Conservation (phyloP, 1,140 invertebrate species). For the Zaprionus africanus region DNA sequence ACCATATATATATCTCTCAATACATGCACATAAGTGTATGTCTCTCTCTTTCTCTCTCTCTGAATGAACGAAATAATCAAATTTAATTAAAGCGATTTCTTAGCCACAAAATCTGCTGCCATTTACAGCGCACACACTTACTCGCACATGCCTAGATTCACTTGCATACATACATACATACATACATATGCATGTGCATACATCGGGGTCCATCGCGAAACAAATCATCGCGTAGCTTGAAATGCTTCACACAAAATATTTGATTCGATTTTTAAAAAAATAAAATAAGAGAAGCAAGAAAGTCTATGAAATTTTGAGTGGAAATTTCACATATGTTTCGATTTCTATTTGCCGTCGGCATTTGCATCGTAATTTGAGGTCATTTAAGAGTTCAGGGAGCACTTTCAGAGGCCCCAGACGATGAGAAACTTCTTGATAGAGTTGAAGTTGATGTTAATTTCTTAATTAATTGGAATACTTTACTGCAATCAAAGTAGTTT, state of each 20-base stretch:
- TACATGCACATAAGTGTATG: constrained; percentile 1
- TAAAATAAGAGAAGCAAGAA: neutral
- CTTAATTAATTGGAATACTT: neutral
- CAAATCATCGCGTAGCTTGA: constrained; percentile 7
- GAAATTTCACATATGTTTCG: constrained; percentile 1
- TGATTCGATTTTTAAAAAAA: constrained; percentile 8
- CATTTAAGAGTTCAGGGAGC: neutral
- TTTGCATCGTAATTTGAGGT: neutral
- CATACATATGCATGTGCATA: neutral
- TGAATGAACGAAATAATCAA: constrained; percentile 48
- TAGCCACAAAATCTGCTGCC: constrained; percentile 40
- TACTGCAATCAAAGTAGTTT: neutral
- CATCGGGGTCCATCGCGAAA: neutral
- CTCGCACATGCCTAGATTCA: neutral
- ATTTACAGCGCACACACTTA: constrained; percentile 5
- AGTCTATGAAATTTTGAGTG: constrained; percentile 17
- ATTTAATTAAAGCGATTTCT: constrained; percentile 67
- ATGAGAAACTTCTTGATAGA: neutral
- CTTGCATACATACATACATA: neutral
- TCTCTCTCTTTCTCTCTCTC: neutral
- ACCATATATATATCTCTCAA: constrained; percentile 9
- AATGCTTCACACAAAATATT: constrained; percentile 15
- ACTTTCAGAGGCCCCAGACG: neutral
- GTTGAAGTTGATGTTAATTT: neutral
- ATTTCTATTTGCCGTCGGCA: neutral